phyloP scores from a whole-genome alignment of 2,888 invertebrate genomes.

The Chydorus sphaericus region DNA sequence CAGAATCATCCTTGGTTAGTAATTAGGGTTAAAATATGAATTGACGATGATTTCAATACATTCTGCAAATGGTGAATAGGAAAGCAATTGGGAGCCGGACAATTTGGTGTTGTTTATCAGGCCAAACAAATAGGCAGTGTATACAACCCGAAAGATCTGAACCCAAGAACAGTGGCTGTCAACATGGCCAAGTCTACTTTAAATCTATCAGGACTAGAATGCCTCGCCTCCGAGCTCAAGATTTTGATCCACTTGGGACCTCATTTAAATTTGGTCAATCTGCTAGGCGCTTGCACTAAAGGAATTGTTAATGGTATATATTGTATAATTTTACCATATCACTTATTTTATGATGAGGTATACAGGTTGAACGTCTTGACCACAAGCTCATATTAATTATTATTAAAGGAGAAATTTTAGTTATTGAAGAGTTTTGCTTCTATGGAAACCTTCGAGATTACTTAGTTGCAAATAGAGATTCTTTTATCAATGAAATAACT shows the following conservation, averaged over 20 bases:
- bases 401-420: conserved; percentile 55
- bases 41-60: not conserved
- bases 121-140: not conserved
- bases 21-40: not conserved
- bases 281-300: conserved; percentile 85
- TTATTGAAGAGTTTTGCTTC: conserved; percentile 87
- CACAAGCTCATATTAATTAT: too few species aligned
- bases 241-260: conserved; percentile 90
- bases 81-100: not conserved
- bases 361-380: too few species aligned
- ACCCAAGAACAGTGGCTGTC: conserved; percentile 80
- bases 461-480: conserved; percentile 59
- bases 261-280: conserved; percentile 86
- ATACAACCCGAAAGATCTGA: conserved; percentile 31
- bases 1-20: not conserved
- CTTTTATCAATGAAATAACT: conserved; percentile 75
- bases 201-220: conserved; percentile 70
- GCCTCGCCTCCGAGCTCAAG: conserved; percentile 80
- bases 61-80: not conserved
- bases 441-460: conserved; percentile 85
- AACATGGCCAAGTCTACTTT: conserved; percentile 89
- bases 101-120: not conserved
- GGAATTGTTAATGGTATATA: conserved; percentile 66
- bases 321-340: not conserved
- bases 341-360: too few species aligned